These are phyloP conservation scores for Drosophila peninsularis DNA, from an alignment of 2,888 invertebrate species.

Conservation along the genomic window DNA sequence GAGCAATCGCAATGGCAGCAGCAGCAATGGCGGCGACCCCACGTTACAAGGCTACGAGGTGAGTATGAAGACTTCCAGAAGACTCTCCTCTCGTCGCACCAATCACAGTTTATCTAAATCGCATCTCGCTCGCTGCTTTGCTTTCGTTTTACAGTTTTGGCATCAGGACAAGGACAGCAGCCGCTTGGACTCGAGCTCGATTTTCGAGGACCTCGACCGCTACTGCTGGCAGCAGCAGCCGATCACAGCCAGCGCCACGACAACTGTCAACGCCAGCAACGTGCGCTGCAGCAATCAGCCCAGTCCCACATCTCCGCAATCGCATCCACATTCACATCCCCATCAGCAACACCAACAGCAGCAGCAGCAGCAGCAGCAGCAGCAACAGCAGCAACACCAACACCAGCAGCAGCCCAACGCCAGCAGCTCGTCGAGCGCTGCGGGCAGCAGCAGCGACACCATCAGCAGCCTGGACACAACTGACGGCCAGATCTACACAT, in stretches of 20 bases:
- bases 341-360: conserved; percentile 42
- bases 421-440: conserved; percentile 69
- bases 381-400: conserved; percentile 58
- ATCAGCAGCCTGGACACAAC: conserved; percentile 86
- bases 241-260: conserved; percentile 77
- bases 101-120: not conserved
- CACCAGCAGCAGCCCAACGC: conserved; percentile 65
- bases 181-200: conserved; percentile 88
- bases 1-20: conserved; percentile 63
- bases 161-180: conserved; percentile 87
- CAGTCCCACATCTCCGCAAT: conserved; percentile 67
- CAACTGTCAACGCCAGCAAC: conserved; percentile 83
- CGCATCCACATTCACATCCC: conserved; percentile 44
- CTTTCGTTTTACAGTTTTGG: conserved; percentile 81
- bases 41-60: conserved; percentile 85
- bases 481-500: conserved; percentile 92
- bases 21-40: conserved; percentile 80
- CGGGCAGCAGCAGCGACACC: conserved; percentile 75
- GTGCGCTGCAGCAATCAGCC: conserved; percentile 82
- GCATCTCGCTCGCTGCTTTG: not conserved
- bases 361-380: conserved; percentile 47
- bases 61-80: conserved; percentile 29
- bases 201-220: conserved; percentile 93
- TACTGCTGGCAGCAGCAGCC: conserved; percentile 91
- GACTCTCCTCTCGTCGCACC: no score